phyloP scores from a whole-genome alignment of 2,797 vertebrate species.

The Pangasius mekongensis region DNA sequence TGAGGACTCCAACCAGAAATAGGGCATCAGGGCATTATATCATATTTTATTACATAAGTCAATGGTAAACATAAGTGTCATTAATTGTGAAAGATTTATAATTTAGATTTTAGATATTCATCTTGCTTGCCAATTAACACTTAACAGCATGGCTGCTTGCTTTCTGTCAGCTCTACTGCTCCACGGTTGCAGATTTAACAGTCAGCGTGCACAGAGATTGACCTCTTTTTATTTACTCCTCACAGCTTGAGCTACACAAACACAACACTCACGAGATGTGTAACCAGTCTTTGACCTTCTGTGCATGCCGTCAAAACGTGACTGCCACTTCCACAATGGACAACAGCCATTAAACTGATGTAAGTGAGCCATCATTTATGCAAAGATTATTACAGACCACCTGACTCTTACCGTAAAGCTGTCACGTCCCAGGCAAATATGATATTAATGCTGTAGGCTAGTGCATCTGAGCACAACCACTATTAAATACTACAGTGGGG shows the following conservation, averaged over 20 bases:
- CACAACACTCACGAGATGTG: slow-evolving; percentile 28
- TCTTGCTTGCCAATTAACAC: background rate
- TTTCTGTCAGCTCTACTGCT: background rate
- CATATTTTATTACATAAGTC: too few relatives aligned
- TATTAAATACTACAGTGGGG: slow-evolving; percentile 25
- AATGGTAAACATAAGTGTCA: background rate
- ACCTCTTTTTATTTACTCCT: slow-evolving; percentile 42
- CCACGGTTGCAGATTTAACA: slow-evolving; percentile 19
- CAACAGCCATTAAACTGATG: slow-evolving; percentile 29
- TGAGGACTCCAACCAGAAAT: too few relatives aligned
- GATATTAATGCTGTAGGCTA: slow-evolving; percentile 32
- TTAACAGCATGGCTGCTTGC: background rate
- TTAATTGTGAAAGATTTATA: background rate
- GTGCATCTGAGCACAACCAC: slow-evolving; percentile 40
- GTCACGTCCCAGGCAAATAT: slow-evolving; percentile 1
- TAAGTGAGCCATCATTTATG: slow-evolving; percentile 33
- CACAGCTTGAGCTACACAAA: slow-evolving; percentile 40
- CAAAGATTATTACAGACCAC: slow-evolving; percentile 22
- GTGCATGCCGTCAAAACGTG: slow-evolving; percentile 11
- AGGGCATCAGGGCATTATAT: too few relatives aligned
- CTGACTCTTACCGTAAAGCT: slow-evolving; percentile 39
- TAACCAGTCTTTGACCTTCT: slow-evolving; percentile 39
- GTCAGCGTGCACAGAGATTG: slow-evolving; percentile 19
- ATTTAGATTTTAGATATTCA: background rate
- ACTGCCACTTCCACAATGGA: slow-evolving; percentile 2